phyloP scores from a whole-genome alignment of 2,888 invertebrate species.

The Atrina japonica region DNA sequence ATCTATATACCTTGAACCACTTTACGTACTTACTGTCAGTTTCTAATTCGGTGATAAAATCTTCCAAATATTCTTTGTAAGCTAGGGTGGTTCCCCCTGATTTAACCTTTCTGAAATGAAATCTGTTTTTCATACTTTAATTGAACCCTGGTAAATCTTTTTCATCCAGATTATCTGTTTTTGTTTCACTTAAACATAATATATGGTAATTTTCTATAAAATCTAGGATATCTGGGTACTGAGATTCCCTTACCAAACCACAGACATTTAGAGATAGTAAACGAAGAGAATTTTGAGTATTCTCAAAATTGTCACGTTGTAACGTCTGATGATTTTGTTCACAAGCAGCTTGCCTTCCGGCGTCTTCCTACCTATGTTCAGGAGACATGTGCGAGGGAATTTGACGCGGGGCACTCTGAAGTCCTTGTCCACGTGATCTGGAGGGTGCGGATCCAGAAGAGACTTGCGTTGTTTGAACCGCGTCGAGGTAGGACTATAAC shows the following conservation, averaged over 20 bases:
- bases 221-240: conserved; percentile 6
- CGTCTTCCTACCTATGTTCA: background rate
- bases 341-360: conserved; percentile 2
- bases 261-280: background rate
- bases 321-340: too few relatives aligned
- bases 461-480: too few relatives aligned
- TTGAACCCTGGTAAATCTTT: conserved; percentile 12
- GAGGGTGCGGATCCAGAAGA: too few relatives aligned
- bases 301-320: too few relatives aligned
- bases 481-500: too few relatives aligned
- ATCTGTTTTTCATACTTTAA: conserved; percentile 17
- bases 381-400: background rate
- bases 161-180: conserved; percentile 6
- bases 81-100: conserved; percentile 6
- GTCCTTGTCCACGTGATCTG: too few relatives aligned
- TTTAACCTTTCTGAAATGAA: conserved; percentile 2
- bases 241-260: background rate
- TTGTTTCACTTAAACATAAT: conserved; percentile 12
- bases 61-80: background rate
- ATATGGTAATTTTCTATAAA: background rate
- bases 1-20: conserved; percentile 10
- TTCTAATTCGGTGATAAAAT: background rate
- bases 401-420: background rate
- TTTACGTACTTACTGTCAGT: background rate
- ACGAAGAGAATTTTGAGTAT: background rate